A percentile compares a stretch with the other conserved stretches of the same genome.
phyloP scores from a whole-genome alignment of 2,888 invertebrate species.

The Stegophylla sp. region DNA sequence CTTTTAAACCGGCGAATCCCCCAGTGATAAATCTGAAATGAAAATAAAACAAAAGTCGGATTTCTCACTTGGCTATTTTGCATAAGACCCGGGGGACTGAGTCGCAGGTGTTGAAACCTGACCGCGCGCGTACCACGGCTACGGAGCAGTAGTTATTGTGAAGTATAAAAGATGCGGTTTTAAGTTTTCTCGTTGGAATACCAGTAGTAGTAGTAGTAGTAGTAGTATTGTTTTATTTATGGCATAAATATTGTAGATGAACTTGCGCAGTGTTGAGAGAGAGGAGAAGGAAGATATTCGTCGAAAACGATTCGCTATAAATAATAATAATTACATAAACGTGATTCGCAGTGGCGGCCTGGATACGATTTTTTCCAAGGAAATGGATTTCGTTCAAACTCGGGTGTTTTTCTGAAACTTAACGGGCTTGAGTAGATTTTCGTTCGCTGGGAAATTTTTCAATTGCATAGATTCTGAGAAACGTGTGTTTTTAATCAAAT shows the following conservation, averaged over 20 bases:
- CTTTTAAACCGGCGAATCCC: constrained; percentile 50
- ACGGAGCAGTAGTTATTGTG: constrained; percentile 46
- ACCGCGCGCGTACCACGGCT: constrained; percentile 23
- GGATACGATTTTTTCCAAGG: too few relatives aligned
- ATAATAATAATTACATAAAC: too few relatives aligned
- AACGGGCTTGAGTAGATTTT: too few relatives aligned
- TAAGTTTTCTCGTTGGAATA: constrained; percentile 18
- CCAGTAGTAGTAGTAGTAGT: too few relatives aligned
- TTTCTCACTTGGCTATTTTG: constrained; percentile 49
- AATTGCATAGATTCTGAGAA: too few relatives aligned
- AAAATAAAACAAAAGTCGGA: constrained; percentile 58
- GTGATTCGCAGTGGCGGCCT: too few relatives aligned
- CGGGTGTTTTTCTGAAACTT: too few relatives aligned
- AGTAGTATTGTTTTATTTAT: constrained; percentile 9
- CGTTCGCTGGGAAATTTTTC: too few relatives aligned
- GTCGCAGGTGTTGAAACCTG: constrained; percentile 55
- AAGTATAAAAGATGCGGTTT: constrained; percentile 40
- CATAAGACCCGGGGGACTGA: constrained; percentile 47
- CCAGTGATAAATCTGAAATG: constrained; percentile 49
- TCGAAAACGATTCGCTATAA: too few relatives aligned
- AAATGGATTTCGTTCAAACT: too few relatives aligned
- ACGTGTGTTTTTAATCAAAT: too few relatives aligned
- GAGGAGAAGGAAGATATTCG: too few relatives aligned
- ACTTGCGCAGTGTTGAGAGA: not conserved
- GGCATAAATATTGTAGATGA: not conserved